phyloP scores from a whole-genome alignment of 2,888 invertebrate genomes.

The Portevinia maculata region DNA sequence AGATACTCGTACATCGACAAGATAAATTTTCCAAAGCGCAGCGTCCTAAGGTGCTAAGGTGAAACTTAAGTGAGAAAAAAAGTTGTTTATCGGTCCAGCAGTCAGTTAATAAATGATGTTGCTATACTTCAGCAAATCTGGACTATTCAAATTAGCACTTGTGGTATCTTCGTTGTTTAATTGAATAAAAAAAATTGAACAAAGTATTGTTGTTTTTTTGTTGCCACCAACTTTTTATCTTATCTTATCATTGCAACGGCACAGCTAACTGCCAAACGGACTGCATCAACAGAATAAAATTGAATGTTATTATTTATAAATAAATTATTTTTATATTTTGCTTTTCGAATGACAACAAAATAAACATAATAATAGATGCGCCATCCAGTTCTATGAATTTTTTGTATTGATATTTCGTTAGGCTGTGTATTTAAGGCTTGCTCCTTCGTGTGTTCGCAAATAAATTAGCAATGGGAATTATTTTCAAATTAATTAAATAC shows the following conservation, averaged over 20 bases:
- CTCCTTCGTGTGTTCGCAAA: background rate
- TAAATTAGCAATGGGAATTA: constrained; percentile 22
- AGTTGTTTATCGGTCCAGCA: constrained; percentile 12
- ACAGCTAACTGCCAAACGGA: background rate
- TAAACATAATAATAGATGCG: too few species aligned
- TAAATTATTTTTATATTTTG: too few species aligned
- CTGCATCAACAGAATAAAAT: too few species aligned
- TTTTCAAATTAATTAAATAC: constrained; percentile 40
- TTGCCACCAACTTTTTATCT: too few species aligned
- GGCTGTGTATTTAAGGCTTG: too few species aligned
- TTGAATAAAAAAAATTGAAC: background rate
- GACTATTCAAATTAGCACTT: too few species aligned
- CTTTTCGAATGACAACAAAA: too few species aligned
- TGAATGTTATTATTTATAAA: too few species aligned
- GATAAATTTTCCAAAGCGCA: background rate
- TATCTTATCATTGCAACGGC: constrained; percentile 5
- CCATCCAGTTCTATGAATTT: too few species aligned
- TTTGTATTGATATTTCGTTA: too few species aligned
- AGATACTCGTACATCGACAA: background rate
- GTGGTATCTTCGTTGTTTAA: background rate
- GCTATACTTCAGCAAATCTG: background rate
- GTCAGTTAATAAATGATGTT: constrained; percentile 22
- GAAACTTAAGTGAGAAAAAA: constrained; percentile 17
- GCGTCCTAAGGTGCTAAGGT: background rate
- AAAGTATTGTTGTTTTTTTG: background rate